A percentile compares a stretch with the other conserved stretches of the same genome.
These are phyloP conservation scores for Amiota mariae DNA, from an alignment of 2,888 invertebrate species.

Conservation along the genomic window DNA sequence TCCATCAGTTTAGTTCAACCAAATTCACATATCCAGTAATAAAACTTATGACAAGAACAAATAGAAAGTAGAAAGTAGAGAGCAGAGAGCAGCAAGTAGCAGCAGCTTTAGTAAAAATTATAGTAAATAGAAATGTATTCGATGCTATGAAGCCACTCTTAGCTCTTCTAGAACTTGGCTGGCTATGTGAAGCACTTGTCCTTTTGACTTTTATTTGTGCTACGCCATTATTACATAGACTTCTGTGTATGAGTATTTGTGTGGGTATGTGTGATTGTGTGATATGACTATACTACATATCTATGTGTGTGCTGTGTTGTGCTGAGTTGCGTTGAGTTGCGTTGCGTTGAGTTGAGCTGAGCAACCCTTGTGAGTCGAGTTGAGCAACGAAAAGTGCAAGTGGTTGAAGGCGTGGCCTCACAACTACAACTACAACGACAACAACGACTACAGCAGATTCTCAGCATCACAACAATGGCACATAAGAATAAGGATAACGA, in stretches of 20 bases:
- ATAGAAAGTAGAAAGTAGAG: not conserved
- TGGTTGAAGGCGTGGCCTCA: conserved; percentile 64
- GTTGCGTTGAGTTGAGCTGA: conserved; percentile 9
- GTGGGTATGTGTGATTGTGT: not conserved
- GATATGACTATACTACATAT: not conserved
- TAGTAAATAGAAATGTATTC: conserved; percentile 21
- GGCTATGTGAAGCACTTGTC: conserved; percentile 46
- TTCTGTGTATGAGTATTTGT: not conserved
- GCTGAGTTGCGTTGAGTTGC: not conserved
- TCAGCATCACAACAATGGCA: conserved; percentile 44
- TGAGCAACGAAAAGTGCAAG: conserved; percentile 62
- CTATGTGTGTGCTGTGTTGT: conserved; percentile 13
- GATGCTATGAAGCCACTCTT: not conserved
- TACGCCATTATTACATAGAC: conserved; percentile 49
- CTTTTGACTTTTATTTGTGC: conserved; percentile 53
- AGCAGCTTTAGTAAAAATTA: too few species aligned
- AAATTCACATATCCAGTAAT: conserved; percentile 46
- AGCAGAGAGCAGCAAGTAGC: too few species aligned
- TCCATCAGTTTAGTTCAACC: conserved; percentile 11
- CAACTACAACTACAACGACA: conserved; percentile 54
- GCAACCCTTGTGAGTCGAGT: conserved; percentile 59
- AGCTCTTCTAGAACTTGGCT: conserved; percentile 7
- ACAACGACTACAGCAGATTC: conserved; percentile 48
- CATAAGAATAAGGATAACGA: conserved; percentile 58
- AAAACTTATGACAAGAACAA: conserved; percentile 33